Percentiles rank a stretch among this genome's conserved stretches.
These are phyloP conservation scores for Orycteropus afer DNA, from an alignment of 2,113 vertebrate species.

Conservation along the genomic window DNA sequence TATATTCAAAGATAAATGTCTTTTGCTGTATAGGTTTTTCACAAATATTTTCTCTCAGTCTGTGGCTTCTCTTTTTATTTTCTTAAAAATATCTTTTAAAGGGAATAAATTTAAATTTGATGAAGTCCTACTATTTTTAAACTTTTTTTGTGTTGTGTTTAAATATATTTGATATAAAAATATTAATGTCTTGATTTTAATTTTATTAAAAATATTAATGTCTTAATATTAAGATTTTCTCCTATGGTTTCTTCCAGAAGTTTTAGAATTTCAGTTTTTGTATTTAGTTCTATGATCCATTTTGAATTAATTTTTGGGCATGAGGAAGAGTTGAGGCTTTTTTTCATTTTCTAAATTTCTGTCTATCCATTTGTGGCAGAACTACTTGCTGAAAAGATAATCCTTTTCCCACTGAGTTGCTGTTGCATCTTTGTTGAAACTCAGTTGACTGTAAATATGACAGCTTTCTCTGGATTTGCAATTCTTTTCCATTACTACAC, in stretches of 20 bases:
- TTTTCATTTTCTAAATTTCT: not conserved
- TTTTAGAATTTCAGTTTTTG: not conserved
- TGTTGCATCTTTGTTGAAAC: not conserved
- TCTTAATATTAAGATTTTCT: not conserved
- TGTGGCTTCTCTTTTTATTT: not conserved
- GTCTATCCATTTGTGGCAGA: constrained; percentile 2
- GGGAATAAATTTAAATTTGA: not conserved
- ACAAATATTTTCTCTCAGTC: not conserved
- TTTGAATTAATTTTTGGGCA: constrained; percentile 22
- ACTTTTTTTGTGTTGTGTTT: not conserved
- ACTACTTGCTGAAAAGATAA: not conserved
- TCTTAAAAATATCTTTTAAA: not conserved
- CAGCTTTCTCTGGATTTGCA: not conserved
- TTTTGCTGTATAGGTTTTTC: not conserved
- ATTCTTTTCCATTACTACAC: not conserved
- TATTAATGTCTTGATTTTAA: no score
- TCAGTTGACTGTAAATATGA: not conserved
- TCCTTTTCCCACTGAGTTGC: not conserved
- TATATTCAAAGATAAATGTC: not conserved
- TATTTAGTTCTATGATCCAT: not conserved
- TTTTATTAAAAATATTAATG: no score
- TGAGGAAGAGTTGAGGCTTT: not conserved
- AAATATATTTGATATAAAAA: not conserved
- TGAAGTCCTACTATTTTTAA: not conserved
- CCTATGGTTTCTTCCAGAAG: not conserved